phyloP scores from a whole-genome alignment of 2,888 invertebrate genomes.

The Drosophila stalkeri region DNA sequence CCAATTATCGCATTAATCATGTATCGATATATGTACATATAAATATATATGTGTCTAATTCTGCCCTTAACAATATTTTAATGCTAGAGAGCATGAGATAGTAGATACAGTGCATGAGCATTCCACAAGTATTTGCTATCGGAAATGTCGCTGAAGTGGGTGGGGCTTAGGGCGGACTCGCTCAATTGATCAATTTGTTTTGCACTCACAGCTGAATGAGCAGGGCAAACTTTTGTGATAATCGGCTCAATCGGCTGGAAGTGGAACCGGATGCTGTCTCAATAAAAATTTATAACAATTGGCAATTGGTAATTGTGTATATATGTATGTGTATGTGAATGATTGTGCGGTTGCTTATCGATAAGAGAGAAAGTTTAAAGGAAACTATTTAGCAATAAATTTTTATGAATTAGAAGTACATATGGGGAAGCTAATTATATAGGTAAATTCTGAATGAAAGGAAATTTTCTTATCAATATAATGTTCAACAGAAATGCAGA shows the following conservation, averaged over 20 bases:
- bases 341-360: constrained; percentile 11
- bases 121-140: constrained; percentile 22
- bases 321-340: neutral
- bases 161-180: constrained; percentile 13
- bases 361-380: constrained; percentile 23
- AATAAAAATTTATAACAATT: constrained; percentile 31
- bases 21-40: neutral
- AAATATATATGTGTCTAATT: neutral
- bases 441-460: constrained; percentile 36
- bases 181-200: constrained; percentile 58
- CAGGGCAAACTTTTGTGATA: constrained; percentile 35
- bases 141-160: constrained; percentile 6
- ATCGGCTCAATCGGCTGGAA: constrained; percentile 57
- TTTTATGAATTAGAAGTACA: neutral
- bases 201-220: constrained; percentile 50
- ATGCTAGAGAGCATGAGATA: neutral
- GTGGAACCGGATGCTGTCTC: constrained; percentile 54
- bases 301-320: constrained; percentile 21
- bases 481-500: neutral
- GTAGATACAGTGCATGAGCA: constrained; percentile 3
- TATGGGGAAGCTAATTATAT: neutral
- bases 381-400: neutral
- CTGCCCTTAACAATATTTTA: neutral
- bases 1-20: neutral
- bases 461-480: constrained; percentile 50